These are phyloP conservation scores for Eriocheir sinensis DNA, from an alignment of 1,140 invertebrate species.

Conservation along the genomic window DNA sequence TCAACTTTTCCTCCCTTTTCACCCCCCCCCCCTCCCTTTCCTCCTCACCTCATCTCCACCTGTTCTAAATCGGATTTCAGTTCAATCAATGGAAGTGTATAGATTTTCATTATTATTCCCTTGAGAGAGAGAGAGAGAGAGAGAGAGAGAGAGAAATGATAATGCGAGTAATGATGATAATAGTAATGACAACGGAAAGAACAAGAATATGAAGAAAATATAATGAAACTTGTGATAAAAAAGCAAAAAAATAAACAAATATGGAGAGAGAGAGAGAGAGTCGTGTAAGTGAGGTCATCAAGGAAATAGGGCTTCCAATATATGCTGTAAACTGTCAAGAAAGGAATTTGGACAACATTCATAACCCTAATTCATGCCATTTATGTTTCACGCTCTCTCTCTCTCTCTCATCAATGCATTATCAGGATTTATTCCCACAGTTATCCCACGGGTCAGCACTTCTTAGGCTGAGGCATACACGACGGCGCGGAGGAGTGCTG, in stretches of 20 bases:
- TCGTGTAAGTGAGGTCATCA: too few species aligned
- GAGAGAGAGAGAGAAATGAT: neutral
- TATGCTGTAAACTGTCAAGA: too few species aligned
- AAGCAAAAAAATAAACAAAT: too few species aligned
- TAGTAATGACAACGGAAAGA: too few species aligned
- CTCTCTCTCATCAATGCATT: neutral
- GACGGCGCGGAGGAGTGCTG: too few species aligned
- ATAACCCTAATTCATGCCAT: neutral
- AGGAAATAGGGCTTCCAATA: too few species aligned
- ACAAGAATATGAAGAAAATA: too few species aligned
- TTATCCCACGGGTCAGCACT: neutral
- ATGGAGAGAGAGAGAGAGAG: neutral
- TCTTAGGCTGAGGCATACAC: neutral
- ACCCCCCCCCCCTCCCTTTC: neutral
- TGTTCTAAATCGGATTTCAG: constrained; percentile 40
- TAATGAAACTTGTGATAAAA: too few species aligned
- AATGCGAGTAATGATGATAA: too few species aligned
- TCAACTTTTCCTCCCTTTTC: neutral
- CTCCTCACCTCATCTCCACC: neutral
- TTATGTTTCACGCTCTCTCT: neutral
- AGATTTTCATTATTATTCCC: constrained; percentile 26
- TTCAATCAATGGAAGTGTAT: constrained; percentile 48
- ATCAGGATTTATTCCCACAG: neutral
- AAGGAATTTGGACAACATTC: neutral
- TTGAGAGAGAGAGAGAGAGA: neutral